These are phyloP conservation scores for Camelus dromedarius DNA, from an alignment of 2,113 vertebrate species.

Conservation along the genomic window DNA sequence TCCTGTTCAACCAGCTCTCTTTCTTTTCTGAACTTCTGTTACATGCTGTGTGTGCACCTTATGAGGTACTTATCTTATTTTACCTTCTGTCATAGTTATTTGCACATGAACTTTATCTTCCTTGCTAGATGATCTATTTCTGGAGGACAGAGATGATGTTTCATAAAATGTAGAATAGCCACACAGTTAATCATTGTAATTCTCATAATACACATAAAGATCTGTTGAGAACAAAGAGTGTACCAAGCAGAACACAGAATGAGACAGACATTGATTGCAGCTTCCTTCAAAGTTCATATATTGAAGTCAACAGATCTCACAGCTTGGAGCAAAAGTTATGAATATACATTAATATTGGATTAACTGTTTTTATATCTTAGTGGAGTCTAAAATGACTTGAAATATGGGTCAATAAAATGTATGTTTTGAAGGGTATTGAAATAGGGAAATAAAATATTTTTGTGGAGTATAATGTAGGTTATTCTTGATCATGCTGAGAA, in stretches of 20 bases:
- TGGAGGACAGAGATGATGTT: background rate
- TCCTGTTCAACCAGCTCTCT: background rate
- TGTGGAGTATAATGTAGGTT: constrained; percentile 1
- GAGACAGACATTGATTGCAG: background rate
- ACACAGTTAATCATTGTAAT: background rate
- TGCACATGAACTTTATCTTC: background rate
- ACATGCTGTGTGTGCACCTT: background rate
- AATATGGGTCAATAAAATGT: constrained; percentile 9
- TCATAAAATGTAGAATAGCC: constrained; percentile 10
- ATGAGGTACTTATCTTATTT: background rate
- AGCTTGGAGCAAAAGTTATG: background rate
- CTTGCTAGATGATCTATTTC: constrained; percentile 6
- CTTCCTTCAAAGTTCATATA: constrained; percentile 31
- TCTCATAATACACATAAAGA: background rate
- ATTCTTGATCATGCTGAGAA: background rate
- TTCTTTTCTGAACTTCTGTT: background rate
- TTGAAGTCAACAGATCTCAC: background rate
- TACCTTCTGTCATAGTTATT: constrained; percentile 21
- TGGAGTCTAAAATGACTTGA: background rate
- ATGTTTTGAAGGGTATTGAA: background rate
- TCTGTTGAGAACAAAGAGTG: background rate
- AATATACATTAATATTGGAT: constrained; percentile 16
- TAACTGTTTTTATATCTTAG: constrained; percentile 23
- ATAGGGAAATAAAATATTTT: constrained; percentile 8
- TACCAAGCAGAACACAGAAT: background rate